These are phyloP conservation scores for Neodiprion fabricii DNA, from an alignment of 1,140 invertebrate genomes.

Conservation along the genomic window DNA sequence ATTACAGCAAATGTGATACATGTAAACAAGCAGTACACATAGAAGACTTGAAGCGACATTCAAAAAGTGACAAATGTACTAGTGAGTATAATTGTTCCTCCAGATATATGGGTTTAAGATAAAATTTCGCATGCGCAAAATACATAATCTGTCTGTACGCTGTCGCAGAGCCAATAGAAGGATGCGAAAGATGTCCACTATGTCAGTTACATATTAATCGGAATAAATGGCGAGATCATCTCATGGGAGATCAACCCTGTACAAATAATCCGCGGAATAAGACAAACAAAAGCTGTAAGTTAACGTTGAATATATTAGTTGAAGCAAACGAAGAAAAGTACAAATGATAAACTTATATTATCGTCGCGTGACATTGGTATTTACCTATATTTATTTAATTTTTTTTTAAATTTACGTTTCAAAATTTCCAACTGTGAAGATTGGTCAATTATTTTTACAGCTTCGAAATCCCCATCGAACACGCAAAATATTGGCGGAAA, in stretches of 20 bases:
- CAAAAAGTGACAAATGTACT: slow-evolving; percentile 67
- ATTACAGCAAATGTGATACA: slow-evolving; percentile 71
- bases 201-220: slow-evolving; percentile 65
- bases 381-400: too few relatives aligned
- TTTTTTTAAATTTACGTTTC: not conserved
- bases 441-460: slow-evolving; percentile 35
- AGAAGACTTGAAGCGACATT: slow-evolving; percentile 67
- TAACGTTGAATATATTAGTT: slow-evolving; percentile 14
- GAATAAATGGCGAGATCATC: slow-evolving; percentile 70
- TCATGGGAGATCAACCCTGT: slow-evolving; percentile 68
- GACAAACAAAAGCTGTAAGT: slow-evolving; percentile 51
- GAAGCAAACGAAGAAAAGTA: not conserved
- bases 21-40: slow-evolving; percentile 73
- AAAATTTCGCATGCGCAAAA: not conserved
- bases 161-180: slow-evolving; percentile 63
- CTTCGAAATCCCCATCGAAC: slow-evolving; percentile 54
- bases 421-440: not conserved
- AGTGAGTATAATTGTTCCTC: slow-evolving; percentile 51
- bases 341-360: slow-evolving; percentile 10
- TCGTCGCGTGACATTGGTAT: too few relatives aligned
- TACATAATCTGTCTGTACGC: slow-evolving; percentile 13
- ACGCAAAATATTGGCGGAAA: slow-evolving; percentile 53
- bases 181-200: slow-evolving; percentile 74
- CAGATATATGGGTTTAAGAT: slow-evolving; percentile 3
- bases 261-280: slow-evolving; percentile 62